Evolutionary conservation across 1,140 invertebrate species (phyloP).

Genomic region (Tetranychus cinnabarinus): DNA sequence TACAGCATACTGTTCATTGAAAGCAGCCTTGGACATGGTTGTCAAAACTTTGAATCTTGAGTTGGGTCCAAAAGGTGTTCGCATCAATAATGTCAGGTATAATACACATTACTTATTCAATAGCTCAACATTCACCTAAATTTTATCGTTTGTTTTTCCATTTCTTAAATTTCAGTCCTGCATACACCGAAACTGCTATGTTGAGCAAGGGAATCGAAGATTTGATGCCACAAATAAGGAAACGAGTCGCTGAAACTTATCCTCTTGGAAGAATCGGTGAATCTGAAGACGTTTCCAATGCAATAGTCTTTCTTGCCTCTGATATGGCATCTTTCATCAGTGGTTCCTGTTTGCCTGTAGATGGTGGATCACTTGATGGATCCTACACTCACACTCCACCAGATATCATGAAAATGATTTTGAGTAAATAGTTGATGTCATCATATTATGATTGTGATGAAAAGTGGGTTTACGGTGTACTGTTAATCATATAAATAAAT

Average conservation of each 20-base stretch:
- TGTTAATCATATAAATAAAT: too few relatives aligned
- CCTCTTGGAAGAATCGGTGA: slow-evolving; percentile 26
- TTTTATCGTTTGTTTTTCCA: too few relatives aligned
- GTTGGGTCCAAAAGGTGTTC: slow-evolving; percentile 26
- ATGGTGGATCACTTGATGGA: slow-evolving; percentile 27
- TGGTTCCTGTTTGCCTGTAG: slow-evolving; percentile 48
- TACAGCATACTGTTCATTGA: slow-evolving; percentile 17
- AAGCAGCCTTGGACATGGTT: slow-evolving; percentile 63
- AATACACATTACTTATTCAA: too few relatives aligned
- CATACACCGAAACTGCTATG: background rate
- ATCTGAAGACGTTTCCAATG: slow-evolving; percentile 44
- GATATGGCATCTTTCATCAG: slow-evolving; percentile 52
- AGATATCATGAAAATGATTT: too few relatives aligned
- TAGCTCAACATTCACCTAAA: background rate
- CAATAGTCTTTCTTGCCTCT: slow-evolving; percentile 62
- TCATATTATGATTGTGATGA: too few relatives aligned
- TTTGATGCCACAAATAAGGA: background rate
- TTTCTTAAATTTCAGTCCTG: background rate
- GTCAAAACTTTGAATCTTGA: slow-evolving; percentile 35
- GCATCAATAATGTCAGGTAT: slow-evolving; percentile 34
- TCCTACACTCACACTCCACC: too few relatives aligned
- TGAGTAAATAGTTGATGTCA: too few relatives aligned
- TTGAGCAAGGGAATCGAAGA: background rate
- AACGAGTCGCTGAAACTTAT: background rate
- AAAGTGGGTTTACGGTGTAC: too few relatives aligned